Percentiles rank a stretch among this genome's conserved stretches.
phyloP scores from a whole-genome alignment of 2,888 invertebrate genomes.

The Sminthurides aquaticus region DNA sequence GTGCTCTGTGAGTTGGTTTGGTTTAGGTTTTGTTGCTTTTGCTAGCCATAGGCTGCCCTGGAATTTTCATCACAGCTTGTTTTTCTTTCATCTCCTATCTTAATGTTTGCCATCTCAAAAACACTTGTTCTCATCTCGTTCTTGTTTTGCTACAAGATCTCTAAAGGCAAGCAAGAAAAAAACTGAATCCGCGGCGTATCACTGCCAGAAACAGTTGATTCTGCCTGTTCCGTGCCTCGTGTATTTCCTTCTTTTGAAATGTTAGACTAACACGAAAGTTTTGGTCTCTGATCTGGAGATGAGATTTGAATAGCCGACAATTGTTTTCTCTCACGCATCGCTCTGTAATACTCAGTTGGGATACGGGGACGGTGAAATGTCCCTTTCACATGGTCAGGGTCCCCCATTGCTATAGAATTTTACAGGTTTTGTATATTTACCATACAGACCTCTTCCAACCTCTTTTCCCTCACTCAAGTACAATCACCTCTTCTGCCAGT shows the following conservation, averaged over 20 bases:
- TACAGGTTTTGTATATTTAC: no score
- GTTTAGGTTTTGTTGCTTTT: no score
- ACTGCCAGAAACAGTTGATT: not conserved
- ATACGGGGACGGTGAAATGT: no score
- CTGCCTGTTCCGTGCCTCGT: no score
- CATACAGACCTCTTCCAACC: not conserved
- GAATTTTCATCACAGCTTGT: not conserved
- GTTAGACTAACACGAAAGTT: no score
- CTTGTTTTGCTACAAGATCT: no score
- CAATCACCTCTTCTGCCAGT: not conserved
- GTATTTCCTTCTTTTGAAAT: not conserved
- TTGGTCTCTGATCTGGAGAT: not conserved
- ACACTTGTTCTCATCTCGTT: not conserved
- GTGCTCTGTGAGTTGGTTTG: no score
- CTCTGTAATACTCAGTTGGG: no score
- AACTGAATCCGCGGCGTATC: not conserved
- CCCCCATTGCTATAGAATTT: no score
- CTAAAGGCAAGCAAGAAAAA: no score
- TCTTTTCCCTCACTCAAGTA: not conserved
- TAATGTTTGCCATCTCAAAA: not conserved
- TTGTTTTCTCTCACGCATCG: not conserved
- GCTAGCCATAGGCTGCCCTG: not conserved
- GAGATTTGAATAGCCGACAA: not conserved
- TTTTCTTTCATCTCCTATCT: constrained; percentile 2
- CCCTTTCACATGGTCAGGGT: no score